Evolutionary conservation across 2,113 vertebrate genomes (phyloP).

Genomic region (Galeopterus variegatus): DNA sequence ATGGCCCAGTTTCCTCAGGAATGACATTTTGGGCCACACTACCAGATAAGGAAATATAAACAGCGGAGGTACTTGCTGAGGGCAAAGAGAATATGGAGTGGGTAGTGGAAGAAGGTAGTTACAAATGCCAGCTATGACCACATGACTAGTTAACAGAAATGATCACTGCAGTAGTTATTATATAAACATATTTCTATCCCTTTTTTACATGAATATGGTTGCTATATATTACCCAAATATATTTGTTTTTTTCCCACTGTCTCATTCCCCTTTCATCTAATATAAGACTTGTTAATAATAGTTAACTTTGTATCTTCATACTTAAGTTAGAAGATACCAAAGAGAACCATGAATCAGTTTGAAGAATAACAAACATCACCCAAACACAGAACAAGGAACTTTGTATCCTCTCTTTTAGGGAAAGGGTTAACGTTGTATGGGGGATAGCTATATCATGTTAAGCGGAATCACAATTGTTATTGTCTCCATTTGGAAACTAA

Average conservation of each 20-base stretch:
- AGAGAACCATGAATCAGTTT: neutral
- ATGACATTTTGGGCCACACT: slow-evolving; percentile 24
- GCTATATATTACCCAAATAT: slow-evolving; percentile 53
- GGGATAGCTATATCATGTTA: neutral
- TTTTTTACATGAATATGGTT: slow-evolving; percentile 19
- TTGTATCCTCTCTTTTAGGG: neutral
- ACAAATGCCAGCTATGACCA: neutral
- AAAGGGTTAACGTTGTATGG: neutral
- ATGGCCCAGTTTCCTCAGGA: neutral
- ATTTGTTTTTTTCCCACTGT: neutral
- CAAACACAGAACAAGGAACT: slow-evolving; percentile 19
- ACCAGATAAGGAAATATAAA: neutral
- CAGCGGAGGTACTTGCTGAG: neutral
- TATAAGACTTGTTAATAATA: neutral
- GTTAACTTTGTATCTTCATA: slow-evolving; percentile 10
- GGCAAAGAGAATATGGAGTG: neutral
- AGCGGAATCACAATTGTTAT: neutral
- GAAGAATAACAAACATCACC: neutral
- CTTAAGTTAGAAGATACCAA: neutral
- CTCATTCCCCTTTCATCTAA: slow-evolving; percentile 11
- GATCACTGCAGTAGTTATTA: neutral
- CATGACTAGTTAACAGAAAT: neutral
- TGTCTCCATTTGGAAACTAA: slow-evolving; percentile 8
- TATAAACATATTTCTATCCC: neutral
- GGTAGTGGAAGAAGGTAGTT: neutral